phyloP scores from a whole-genome alignment of 2,888 invertebrate species.

The Baccha elongata region DNA sequence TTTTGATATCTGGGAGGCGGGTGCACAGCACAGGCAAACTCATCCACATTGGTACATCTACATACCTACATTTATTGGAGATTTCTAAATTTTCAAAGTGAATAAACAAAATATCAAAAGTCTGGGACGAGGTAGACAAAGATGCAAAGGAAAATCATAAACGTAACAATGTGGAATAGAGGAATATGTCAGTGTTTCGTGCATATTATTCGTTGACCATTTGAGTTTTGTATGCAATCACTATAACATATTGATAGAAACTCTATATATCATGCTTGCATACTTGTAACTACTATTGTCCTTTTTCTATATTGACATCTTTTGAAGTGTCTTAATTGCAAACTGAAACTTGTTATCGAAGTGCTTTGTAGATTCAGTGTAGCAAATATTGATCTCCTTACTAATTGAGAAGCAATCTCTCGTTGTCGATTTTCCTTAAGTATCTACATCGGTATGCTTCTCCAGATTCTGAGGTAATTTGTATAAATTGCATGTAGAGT shows the following conservation, averaged over 20 bases:
- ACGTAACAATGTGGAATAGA: background rate
- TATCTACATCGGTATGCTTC: background rate
- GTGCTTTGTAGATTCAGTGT: conserved; percentile 42
- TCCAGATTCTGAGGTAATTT: conserved; percentile 14
- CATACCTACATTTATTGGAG: conserved; percentile 41
- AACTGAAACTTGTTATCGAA: conserved; percentile 40
- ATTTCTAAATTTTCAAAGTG: conserved; percentile 19
- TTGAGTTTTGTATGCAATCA: background rate
- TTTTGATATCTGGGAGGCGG: conserved; percentile 7
- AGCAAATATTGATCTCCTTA: conserved; percentile 55
- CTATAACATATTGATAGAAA: conserved; percentile 28
- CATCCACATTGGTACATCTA: too few species aligned
- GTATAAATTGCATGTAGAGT: conserved; percentile 28
- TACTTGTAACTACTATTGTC: conserved; percentile 1
- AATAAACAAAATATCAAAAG: conserved; percentile 37
- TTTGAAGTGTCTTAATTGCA: conserved; percentile 56
- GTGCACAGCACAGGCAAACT: too few species aligned
- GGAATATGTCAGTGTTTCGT: conserved; percentile 27
- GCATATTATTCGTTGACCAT: conserved; percentile 15
- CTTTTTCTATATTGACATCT: conserved; percentile 1
- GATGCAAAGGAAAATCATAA: conserved; percentile 15
- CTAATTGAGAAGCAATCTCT: conserved; percentile 51
- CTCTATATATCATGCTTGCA: conserved; percentile 11
- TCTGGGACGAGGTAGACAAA: conserved; percentile 12
- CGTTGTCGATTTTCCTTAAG: conserved; percentile 10